phyloP scores from a whole-genome alignment of 2,888 invertebrate genomes.

The Microctonus brassicae region DNA sequence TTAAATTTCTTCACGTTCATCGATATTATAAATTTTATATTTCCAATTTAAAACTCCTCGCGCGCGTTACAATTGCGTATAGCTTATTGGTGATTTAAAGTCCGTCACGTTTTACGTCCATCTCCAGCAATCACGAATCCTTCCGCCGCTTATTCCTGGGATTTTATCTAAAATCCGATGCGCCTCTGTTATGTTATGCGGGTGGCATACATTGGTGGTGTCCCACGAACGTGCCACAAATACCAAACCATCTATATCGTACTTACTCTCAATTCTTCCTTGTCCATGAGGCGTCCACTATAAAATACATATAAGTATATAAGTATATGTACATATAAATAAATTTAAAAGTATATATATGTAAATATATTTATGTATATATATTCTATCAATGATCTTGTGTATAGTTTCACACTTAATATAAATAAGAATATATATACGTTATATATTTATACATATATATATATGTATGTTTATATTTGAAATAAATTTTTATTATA shows the following conservation, averaged over 20 bases:
- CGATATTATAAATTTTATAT: neutral
- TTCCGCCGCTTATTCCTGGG: constrained; percentile 40
- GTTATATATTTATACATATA: no score
- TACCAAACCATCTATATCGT: constrained; percentile 59
- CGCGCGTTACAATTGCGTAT: constrained; percentile 51
- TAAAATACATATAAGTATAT: neutral
- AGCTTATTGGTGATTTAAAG: constrained; percentile 40
- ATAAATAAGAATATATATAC: no score
- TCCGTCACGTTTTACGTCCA: constrained; percentile 64
- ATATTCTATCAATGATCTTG: no score
- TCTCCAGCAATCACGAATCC: constrained; percentile 60
- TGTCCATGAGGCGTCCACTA: constrained; percentile 28
- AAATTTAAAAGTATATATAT: neutral
- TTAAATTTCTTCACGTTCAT: neutral
- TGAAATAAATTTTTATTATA: no score
- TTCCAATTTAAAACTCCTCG: neutral
- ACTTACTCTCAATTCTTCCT: constrained; percentile 52
- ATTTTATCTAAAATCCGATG: constrained; percentile 70
- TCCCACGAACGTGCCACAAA: constrained; percentile 66
- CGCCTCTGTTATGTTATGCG: constrained; percentile 70
- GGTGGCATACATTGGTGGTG: constrained; percentile 68
- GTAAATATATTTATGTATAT: neutral
- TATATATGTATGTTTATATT: no score
- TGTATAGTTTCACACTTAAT: no score
- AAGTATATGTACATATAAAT: neutral